phyloP scores from a whole-genome alignment of 2,888 invertebrate species.

The Melieria omissa region DNA sequence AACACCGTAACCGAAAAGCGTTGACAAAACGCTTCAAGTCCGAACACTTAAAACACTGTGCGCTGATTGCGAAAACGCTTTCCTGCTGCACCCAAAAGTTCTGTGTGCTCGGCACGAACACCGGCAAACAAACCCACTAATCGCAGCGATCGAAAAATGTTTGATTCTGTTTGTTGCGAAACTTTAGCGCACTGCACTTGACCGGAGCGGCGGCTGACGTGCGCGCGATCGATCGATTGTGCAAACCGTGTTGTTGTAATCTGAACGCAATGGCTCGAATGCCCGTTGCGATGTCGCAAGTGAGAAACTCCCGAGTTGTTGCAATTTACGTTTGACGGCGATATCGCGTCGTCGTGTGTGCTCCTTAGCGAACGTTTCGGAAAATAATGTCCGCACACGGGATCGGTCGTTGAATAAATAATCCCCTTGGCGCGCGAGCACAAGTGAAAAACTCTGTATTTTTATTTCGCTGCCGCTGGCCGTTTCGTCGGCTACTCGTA shows the following conservation, averaged over 20 bases:
- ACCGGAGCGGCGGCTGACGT: no score
- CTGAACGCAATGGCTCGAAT: no score
- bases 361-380: conserved; percentile 61
- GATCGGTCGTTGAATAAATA: conserved; percentile 67
- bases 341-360: conserved; percentile 35
- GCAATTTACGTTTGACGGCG: not conserved
- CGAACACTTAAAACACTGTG: no score
- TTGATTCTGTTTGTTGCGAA: not conserved
- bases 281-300: no score
- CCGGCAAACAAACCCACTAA: not conserved
- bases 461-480: conserved; percentile 11
- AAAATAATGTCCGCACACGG: conserved; percentile 66
- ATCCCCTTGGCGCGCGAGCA: conserved; percentile 51
- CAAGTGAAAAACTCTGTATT: conserved; percentile 27
- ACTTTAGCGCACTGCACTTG: no score
- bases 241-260: no score
- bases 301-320: not conserved
- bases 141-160: not conserved
- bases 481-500: conserved; percentile 10
- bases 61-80: no score
- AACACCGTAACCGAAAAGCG: no score
- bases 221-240: no score
- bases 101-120: no score
- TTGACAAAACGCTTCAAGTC: no score
- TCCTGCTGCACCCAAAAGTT: no score